Evolutionary conservation across 2,113 vertebrate species (phyloP).

Genomic region (Isichthys henryi): DNA sequence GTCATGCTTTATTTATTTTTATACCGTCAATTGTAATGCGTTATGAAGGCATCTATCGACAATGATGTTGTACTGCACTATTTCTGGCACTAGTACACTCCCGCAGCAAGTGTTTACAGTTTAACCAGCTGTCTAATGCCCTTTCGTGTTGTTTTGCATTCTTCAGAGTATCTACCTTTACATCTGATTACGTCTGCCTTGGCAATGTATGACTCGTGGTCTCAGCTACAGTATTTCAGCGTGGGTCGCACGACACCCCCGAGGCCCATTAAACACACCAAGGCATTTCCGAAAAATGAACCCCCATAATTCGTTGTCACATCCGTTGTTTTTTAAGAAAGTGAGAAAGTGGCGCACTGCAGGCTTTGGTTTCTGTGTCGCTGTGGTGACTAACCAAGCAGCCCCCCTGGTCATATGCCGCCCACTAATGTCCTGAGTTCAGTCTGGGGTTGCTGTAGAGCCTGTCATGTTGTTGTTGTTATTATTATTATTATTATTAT

Average conservation of each 20-base stretch:
- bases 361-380: background rate
- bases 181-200: background rate
- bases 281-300: background rate
- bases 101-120: background rate
- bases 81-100: background rate
- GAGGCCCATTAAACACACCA: background rate
- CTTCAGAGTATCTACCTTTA: background rate
- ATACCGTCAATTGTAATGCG: background rate
- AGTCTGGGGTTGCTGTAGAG: background rate
- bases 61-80: background rate
- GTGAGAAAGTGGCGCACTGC: background rate
- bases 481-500: background rate
- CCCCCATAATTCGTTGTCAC: background rate
- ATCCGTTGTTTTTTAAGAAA: conserved; percentile 1
- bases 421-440: background rate
- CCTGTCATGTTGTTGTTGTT: background rate
- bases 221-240: background rate
- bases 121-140: background rate
- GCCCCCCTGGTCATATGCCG: background rate
- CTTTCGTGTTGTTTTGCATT: background rate
- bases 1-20: background rate
- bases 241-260: background rate
- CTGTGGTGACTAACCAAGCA: background rate
- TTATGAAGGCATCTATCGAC: background rate
- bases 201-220: background rate